Conservation (phyloP, 2,888 invertebrate genomes). For the Bunonema sp. region DNA sequence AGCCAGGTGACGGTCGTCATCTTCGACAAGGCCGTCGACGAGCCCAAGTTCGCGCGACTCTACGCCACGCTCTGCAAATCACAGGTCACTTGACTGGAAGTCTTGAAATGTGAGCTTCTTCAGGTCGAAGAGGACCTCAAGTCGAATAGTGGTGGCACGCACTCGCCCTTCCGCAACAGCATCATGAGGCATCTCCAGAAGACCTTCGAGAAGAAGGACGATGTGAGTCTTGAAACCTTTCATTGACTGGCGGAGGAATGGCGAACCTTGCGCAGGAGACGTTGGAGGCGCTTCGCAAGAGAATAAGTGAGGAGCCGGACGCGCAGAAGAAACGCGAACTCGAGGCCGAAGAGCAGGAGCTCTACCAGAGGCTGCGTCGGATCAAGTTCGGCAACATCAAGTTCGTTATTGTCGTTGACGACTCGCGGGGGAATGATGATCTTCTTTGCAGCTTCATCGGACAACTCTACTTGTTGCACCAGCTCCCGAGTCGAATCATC, state of each 20-base stretch:
- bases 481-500: conserved; percentile 19
- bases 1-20: conserved; percentile 19
- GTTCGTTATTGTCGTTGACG: conserved; percentile 3
- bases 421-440: background rate
- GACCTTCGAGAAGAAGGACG: too few relatives aligned
- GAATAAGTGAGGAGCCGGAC: conserved; percentile 11
- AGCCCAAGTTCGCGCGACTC: conserved; percentile 22
- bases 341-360: conserved; percentile 8
- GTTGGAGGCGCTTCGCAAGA: background rate
- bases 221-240: background rate
- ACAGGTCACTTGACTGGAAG: conserved; percentile 6
- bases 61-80: conserved; percentile 16
- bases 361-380: conserved; percentile 16
- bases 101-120: too few relatives aligned
- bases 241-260: background rate
- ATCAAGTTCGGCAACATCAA: conserved; percentile 33
- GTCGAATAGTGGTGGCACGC: background rate
- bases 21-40: conserved; percentile 28
- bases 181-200: conserved; percentile 15
- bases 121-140: conserved; percentile 10
- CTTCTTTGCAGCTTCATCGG: conserved; percentile 22
- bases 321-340: conserved; percentile 14
- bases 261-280: background rate
- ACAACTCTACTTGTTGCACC: conserved; percentile 15
- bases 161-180: conserved; percentile 16